These are phyloP conservation scores for Epizoanthus ramosus DNA, from an alignment of 92 coral and sea anemone genomes.

Conservation along the genomic window DNA sequence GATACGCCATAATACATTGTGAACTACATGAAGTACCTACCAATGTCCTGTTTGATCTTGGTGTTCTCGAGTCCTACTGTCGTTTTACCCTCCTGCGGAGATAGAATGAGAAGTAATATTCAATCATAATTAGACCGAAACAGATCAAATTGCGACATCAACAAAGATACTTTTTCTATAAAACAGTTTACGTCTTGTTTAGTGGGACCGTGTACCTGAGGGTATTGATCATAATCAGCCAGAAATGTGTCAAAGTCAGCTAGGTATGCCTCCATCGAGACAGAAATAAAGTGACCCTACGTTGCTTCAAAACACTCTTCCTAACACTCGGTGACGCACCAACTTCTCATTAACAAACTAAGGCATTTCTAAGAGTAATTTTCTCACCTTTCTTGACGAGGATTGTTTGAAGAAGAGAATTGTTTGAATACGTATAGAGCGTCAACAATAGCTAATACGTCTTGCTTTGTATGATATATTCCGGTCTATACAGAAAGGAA, in stretches of 20 bases:
- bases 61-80: constrained; percentile 87
- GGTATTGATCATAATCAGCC: constrained; percentile 12
- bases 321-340: neutral
- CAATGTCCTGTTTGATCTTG: constrained; percentile 83
- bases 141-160: neutral
- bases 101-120: neutral
- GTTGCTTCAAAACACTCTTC: neutral
- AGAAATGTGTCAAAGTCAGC: constrained; percentile 29
- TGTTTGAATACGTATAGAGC: constrained; percentile 9
- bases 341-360: neutral
- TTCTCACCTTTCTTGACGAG: neutral
- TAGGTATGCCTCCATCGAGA: constrained; percentile 28
- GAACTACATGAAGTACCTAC: constrained; percentile 40
- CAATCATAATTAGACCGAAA: neutral
- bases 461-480: neutral
- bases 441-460: neutral
- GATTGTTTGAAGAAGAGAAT: neutral
- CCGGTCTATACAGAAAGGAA: neutral
- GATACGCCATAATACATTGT: neutral
- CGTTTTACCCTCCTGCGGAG: constrained; percentile 87
- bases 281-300: neutral
- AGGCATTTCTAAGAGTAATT: neutral
- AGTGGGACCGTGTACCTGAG: neutral
- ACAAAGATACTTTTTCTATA: neutral
- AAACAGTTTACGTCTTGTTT: neutral